A percentile compares a stretch with the other conserved stretches of the same genome.
Evolutionary conservation across 2,113 vertebrate genomes (phyloP).

Genomic region (Ptilorrhoa leucosticta): DNA sequence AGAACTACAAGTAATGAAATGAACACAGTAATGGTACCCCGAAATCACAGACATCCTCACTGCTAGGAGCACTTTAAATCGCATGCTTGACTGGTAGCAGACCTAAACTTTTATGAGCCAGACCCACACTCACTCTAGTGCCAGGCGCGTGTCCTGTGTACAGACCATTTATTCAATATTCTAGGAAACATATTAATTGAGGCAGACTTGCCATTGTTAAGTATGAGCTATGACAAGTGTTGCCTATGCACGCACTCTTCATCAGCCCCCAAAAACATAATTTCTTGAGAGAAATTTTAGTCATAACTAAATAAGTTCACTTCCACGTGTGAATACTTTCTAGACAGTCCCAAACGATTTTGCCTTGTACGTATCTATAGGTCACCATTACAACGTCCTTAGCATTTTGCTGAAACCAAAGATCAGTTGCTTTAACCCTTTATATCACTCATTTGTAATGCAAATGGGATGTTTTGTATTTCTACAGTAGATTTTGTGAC

Average conservation of each 20-base stretch:
- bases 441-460: background rate
- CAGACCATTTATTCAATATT: background rate
- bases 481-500: background rate
- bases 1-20: background rate
- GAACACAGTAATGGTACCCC: background rate
- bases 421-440: background rate
- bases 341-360: background rate
- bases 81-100: background rate
- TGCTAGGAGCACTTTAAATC: background rate
- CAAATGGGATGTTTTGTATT: background rate
- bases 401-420: background rate
- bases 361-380: background rate
- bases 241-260: background rate
- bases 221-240: background rate
- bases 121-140: background rate
- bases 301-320: background rate
- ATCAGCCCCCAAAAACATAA: background rate
- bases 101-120: background rate
- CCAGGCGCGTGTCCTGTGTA: fast-evolving
- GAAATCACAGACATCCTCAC: background rate
- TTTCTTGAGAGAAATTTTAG: background rate
- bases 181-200: background rate
- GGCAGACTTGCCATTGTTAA: background rate
- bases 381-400: background rate
- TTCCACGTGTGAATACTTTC: background rate